Base-by-base conservation (phyloP, 2,888 invertebrate species). In the Scelioninae gen. 2 region DNA sequence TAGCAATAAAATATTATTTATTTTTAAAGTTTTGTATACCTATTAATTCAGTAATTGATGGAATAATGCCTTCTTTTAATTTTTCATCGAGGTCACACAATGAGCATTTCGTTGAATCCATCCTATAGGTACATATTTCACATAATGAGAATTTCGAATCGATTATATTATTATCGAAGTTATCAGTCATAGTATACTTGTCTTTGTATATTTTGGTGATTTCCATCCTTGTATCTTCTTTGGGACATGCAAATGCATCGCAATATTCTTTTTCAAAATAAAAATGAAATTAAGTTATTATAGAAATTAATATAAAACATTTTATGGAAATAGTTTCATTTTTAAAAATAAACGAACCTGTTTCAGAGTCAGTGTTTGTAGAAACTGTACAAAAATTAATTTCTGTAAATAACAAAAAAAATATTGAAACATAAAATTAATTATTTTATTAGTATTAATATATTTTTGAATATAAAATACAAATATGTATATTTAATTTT, bases 71-170 rank as follows among this genome's bases (percentile, higher is more conserved):
- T 7, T 58, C 22, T 7, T 22, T 46, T 16, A 58, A 1, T 46
- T 58, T 33, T 0, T 46, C 15, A 13, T 58, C 35, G 1, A 58
- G 45, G 15, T 58, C 58, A 35, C 58, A 58, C 15, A 58, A 35
- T 13, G 58, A 18, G 37, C 58, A 58, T 5, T 33, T 33, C 16
- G 11, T 25, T 10, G 46, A 15, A 46, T 58, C 18, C 22, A 58
- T 58, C 9, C 4, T 22, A 13, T 19, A 19, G 16, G 33, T 16
- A 46, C 58, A 58, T 15, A 13, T 28, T 22, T 35, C 13, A 35
- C 58, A 58, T 22, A 22, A 41, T 10, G 22, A 58, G 35, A 13
- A 50, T 50, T 33, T 33, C 3, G 18, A 18, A 18, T 50, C 18
- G 33, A n/a, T 50, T 15, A 4, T 18, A 18, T 50, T 9, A n/a